Percentiles rank a stretch among this genome's conserved stretches.
phyloP scores from a whole-genome alignment of 2,113 vertebrate species.

The Lepisosteus oculatus region DNA sequence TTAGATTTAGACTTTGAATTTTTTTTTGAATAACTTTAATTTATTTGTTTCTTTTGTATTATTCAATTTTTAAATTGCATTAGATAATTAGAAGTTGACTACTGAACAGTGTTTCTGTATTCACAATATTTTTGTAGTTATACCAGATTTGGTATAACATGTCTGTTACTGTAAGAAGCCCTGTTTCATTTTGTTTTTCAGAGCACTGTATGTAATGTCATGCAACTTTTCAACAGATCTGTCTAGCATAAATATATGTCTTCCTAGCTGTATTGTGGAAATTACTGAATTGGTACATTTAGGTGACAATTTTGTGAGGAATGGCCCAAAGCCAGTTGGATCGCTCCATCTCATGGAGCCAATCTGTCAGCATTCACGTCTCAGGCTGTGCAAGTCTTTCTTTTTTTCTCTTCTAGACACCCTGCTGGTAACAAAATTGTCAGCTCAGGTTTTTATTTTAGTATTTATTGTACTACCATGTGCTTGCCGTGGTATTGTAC shows the following conservation, averaged over 20 bases:
- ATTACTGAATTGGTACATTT: conserved; percentile 7
- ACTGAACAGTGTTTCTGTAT: too few species aligned
- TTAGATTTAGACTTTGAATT: too few species aligned
- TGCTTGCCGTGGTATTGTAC: too few species aligned
- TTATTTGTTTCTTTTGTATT: too few species aligned
- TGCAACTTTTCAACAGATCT: background rate
- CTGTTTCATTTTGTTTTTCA: background rate
- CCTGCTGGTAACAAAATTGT: background rate
- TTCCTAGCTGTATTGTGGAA: background rate
- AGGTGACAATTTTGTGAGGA: conserved; percentile 19
- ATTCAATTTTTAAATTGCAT: too few species aligned
- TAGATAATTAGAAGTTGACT: too few species aligned
- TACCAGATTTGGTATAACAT: background rate
- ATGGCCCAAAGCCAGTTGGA: conserved; percentile 36
- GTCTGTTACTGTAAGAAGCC: background rate
- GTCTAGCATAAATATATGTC: background rate
- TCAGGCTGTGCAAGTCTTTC: conserved; percentile 17
- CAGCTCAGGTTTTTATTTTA: too few species aligned
- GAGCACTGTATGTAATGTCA: background rate
- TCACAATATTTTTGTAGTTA: too few species aligned
- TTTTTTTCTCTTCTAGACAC: conserved; percentile 7
- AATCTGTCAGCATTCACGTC: conserved; percentile 37
- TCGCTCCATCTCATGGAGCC: conserved; percentile 22
- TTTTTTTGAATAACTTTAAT: too few species aligned
- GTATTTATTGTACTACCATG: too few species aligned